These are phyloP conservation scores for Hemithea aestivaria DNA, from an alignment of 2,888 invertebrate species.

Conservation along the genomic window DNA sequence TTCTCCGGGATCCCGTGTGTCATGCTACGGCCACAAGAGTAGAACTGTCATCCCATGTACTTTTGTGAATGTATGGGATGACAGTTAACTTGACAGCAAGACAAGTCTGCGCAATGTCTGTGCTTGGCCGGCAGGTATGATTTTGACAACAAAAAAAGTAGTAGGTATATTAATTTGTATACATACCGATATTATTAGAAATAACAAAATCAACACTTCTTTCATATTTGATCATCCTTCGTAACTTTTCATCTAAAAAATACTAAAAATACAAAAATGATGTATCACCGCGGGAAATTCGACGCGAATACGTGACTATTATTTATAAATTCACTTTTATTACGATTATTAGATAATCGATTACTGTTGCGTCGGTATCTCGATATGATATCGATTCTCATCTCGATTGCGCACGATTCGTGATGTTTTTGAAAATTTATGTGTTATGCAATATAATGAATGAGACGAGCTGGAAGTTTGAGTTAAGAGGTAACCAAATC, in stretches of 20 bases:
- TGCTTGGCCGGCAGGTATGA: too few relatives aligned
- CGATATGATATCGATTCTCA: conserved; percentile 4
- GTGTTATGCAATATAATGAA: too few relatives aligned
- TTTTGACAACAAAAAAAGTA: too few relatives aligned
- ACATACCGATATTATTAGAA: conserved; percentile 28
- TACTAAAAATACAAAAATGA: conserved; percentile 10
- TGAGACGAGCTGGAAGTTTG: too few relatives aligned
- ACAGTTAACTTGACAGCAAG: too few relatives aligned
- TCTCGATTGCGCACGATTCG: conserved; percentile 20
- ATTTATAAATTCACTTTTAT: conserved; percentile 24
- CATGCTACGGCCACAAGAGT: too few relatives aligned
- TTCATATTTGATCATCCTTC: conserved; percentile 32
- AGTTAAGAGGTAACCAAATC: too few relatives aligned
- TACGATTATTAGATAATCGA: conserved; percentile 13
- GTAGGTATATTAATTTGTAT: conserved; percentile 3
- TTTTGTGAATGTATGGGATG: too few relatives aligned
- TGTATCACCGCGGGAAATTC: conserved; percentile 7
- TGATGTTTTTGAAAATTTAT: neutral
- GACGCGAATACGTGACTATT: conserved; percentile 38
- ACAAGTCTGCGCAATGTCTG: too few relatives aligned
- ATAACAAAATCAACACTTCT: conserved; percentile 20
- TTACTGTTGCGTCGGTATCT: conserved; percentile 10
- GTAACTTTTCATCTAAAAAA: conserved; percentile 15
- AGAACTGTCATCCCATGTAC: too few relatives aligned
- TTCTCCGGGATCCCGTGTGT: too few relatives aligned